phyloP scores from a whole-genome alignment of 2,888 invertebrate species.

The Diadegma fenestrale region DNA sequence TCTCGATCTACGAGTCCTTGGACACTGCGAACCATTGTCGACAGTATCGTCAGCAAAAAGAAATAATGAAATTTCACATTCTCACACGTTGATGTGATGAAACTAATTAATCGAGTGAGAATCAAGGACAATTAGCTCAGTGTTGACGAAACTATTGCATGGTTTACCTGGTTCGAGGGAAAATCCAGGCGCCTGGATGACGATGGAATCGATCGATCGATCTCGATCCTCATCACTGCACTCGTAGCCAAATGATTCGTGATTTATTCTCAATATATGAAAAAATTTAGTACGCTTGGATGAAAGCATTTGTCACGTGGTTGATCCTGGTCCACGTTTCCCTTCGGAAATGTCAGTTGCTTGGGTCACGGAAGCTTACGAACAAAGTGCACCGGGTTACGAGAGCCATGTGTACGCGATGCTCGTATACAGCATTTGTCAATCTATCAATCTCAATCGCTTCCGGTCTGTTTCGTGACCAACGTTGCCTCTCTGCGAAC shows the following conservation, averaged over 20 bases:
- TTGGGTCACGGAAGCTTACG: slow-evolving; percentile 17
- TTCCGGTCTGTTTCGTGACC: slow-evolving; percentile 69
- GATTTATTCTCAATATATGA: slow-evolving; percentile 22
- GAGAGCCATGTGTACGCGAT: slow-evolving; percentile 13
- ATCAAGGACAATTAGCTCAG: not conserved
- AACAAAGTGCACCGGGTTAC: slow-evolving; percentile 9
- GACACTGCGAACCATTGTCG: slow-evolving; percentile 36
- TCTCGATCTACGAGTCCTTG: slow-evolving; percentile 58
- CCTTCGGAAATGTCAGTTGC: slow-evolving; percentile 31
- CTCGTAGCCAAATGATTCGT: slow-evolving; percentile 24
- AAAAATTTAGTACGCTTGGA: slow-evolving; percentile 16
- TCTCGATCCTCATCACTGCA: slow-evolving; percentile 61
- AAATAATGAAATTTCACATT: not conserved
- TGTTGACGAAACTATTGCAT: not conserved
- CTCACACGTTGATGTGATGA: not conserved
- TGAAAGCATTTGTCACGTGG: slow-evolving; percentile 42
- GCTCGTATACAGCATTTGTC: slow-evolving; percentile 44
- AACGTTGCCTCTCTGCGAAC: slow-evolving; percentile 65
- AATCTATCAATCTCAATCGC: slow-evolving; percentile 70
- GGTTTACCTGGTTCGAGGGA: slow-evolving; percentile 47
- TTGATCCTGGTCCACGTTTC: not conserved
- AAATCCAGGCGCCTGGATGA: slow-evolving; percentile 31
- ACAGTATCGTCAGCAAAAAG: slow-evolving; percentile 32
- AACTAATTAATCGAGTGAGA: not conserved
- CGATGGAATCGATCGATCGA: slow-evolving; percentile 43